Conservation (phyloP, 2,888 invertebrate genomes). For the Volucella inanis region DNA sequence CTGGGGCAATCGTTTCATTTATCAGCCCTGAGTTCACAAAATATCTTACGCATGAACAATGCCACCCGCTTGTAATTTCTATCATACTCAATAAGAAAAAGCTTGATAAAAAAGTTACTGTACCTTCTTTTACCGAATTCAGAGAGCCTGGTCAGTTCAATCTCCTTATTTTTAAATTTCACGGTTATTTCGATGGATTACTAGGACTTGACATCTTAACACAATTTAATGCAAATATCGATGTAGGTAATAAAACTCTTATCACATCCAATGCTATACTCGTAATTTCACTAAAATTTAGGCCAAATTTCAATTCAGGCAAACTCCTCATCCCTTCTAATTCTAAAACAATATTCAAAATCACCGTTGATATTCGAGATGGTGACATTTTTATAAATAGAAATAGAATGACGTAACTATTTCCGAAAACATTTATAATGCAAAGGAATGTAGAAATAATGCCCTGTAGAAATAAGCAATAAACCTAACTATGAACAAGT, state of each 20-base stretch:
- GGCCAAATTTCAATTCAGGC: no score
- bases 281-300: neutral
- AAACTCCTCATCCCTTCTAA: neutral
- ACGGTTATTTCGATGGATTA: neutral
- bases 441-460: no score
- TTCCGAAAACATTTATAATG: no score
- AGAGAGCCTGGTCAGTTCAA: neutral
- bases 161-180: constrained; percentile 1
- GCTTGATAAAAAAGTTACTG: neutral
- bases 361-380: neutral
- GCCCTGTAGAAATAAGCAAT: no score
- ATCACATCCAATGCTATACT: neutral
- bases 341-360: neutral
- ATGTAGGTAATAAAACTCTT: neutral
- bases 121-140: neutral
- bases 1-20: no score
- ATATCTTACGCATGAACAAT: no score
- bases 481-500: no score
- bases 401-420: no score
- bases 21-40: no score
- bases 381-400: no score
- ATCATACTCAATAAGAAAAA: neutral
- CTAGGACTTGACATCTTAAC: neutral
- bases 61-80: no score
- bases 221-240: neutral